Evolutionary conservation across 2,797 vertebrate species (phyloP), one percentile per base, ranked within the genome.

Genomic region (Coregonus sp.): DNA sequence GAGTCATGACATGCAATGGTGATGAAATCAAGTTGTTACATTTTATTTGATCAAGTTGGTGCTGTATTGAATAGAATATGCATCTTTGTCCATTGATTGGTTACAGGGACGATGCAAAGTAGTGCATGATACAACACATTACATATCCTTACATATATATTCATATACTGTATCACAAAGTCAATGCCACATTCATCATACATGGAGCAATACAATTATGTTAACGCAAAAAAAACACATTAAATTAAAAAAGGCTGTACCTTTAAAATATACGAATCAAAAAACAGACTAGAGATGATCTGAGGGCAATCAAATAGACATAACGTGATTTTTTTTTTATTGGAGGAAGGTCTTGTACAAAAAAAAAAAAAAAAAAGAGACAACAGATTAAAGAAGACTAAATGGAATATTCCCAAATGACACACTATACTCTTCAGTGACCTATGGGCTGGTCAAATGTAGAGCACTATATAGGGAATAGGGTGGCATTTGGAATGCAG

Each of bases 161-260:
- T 18, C 25, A 65, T 31, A 77, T 40, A 74, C 40, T n/a, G 29
- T 69, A 18, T 29, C 33, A 56, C 61, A 40, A 25, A 33, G 29
- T 75, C n/a, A 71, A 25, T 40, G 56, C 25, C 54, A 75, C 70
- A 70, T 75, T 79, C 29, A 73, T 72, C 20, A 33, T 47, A 47
- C 59, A 78, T 33, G 75, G 40, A 78, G 40, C 75, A 80, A 75
- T 80, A 72, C 61, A 77, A 78, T 70, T 52, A 72, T 67, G 76
- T 56, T 33, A 67, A 68, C 47, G 75, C 74, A 81, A 72, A 73
- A 59, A 56, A 73, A 59, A 56, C 14, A 73, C 1, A 7, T 70
- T 12, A 4, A 5, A 61, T 73, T 37, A 33, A 75, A 76, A 72
- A 65, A 29, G 40, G 5, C 51, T 72, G 29, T 65, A 72, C 52